Evolutionary conservation across 1,140 invertebrate species (phyloP), one percentile per base, ranked within the genome.

Genomic region (Zaprionus africanus): DNA sequence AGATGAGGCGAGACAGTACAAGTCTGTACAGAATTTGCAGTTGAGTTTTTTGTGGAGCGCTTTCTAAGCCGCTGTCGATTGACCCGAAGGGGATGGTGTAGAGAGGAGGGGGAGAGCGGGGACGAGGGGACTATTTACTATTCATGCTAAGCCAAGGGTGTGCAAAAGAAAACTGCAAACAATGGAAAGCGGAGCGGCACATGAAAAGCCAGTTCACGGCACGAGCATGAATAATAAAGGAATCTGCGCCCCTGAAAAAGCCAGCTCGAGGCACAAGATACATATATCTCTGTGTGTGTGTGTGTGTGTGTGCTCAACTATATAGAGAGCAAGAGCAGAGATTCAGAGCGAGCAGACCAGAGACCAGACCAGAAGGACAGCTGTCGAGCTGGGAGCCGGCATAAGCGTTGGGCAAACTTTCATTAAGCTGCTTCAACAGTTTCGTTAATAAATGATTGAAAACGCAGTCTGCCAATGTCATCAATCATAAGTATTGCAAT

Each of bases 401-500:
- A 28, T 17, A 54, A 58, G 46, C 62, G 57, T 70, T 79, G 67
- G 60, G 53, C 71, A 86, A 85, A 85, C 79, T 87, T 73, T 86
- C 83, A 87, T 87, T 86, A 86, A 79, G 83, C 79, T 56, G 65
- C 78, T 85, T 78, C 73, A 78, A 79, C 58, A 86, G 81, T 78
- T 79, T 86, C 66, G 66, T 87, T 87, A 87, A 86, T 87, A 80
- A 86, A 80, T 86, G 84, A 87, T 83, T 74, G 64, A 70, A 75
- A 88, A 78, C 79, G 77, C 77, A 83, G 80, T 67, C 84, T 56
- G 80, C 43, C 80, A 77, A 80, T 86, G 84, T 74, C 80, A 88
- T 86, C 83, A 88, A 86, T 86, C 82, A 86, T 86, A 74, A 74
- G 71, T 68, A 86, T 82, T 82, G 82, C 83, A 79, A 86, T 86